phyloP scores from a whole-genome alignment of 2,888 invertebrate species.

The Zaprionus lineosus region DNA sequence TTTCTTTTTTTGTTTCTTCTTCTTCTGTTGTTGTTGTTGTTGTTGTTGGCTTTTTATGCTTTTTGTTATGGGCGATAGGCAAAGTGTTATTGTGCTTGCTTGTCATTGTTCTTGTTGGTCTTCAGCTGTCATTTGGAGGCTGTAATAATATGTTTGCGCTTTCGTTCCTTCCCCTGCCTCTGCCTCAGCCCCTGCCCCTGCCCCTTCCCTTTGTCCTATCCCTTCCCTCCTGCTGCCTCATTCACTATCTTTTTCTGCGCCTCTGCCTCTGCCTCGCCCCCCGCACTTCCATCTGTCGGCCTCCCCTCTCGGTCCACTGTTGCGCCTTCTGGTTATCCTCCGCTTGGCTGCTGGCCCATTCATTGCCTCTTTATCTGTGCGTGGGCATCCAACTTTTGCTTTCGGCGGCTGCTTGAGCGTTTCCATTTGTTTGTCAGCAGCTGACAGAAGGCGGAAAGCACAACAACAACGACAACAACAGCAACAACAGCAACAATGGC shows the following conservation, averaged over 20 bases:
- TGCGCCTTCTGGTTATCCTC: neutral
- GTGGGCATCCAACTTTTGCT: conserved; percentile 65
- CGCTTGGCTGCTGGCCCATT: conserved; percentile 8
- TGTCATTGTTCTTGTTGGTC: conserved; percentile 58
- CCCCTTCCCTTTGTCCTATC: no score
- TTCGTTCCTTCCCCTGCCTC: neutral
- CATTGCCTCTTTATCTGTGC: conserved; percentile 48
- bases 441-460: neutral
- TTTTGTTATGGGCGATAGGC: conserved; percentile 24
- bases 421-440: conserved; percentile 60
- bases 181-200: neutral
- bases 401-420: conserved; percentile 70
- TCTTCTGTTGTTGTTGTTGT: neutral
- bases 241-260: neutral
- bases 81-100: conserved; percentile 48
- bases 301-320: no score
- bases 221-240: neutral
- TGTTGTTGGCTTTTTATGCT: conserved; percentile 4
- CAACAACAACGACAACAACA: conserved; percentile 4
- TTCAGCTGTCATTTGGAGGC: conserved; percentile 71
- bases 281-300: no score
- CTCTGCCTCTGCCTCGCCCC: neutral
- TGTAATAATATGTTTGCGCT: conserved; percentile 59
- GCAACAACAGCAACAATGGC: no score
- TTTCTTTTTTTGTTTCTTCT: neutral